A percentile compares a stretch with the other conserved stretches of the same genome.
These are phyloP conservation scores for Neoaliturus tenellus DNA, from an alignment of 2,888 invertebrate species.

Conservation along the genomic window DNA sequence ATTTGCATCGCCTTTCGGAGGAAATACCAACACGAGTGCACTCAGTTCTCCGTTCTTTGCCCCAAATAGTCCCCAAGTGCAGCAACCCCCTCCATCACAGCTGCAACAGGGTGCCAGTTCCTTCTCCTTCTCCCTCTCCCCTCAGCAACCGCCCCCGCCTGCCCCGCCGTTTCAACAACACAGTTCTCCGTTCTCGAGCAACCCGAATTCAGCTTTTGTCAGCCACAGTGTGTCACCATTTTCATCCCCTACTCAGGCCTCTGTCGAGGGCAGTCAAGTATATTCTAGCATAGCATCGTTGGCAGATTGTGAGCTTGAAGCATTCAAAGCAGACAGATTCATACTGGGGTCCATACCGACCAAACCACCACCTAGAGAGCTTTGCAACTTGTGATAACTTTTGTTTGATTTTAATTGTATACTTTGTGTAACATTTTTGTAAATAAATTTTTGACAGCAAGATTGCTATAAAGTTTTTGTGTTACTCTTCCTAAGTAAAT, in stretches of 20 bases:
- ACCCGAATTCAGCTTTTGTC: neutral
- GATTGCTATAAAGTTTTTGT: too few relatives aligned
- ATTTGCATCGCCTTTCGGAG: neutral
- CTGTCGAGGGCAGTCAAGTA: neutral
- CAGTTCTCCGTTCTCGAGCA: neutral
- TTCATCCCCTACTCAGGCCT: neutral
- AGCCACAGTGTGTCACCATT: neutral
- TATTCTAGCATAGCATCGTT: neutral
- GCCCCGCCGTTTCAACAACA: neutral
- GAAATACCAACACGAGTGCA: neutral
- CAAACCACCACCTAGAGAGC: neutral
- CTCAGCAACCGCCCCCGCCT: neutral
- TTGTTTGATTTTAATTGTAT: too few relatives aligned
- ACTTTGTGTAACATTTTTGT: too few relatives aligned
- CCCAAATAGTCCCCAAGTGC: neutral
- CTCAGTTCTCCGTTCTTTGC: neutral
- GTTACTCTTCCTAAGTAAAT: too few relatives aligned
- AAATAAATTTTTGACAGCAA: too few relatives aligned
- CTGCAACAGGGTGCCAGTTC: neutral
- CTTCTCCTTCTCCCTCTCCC: neutral
- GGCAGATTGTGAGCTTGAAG: neutral
- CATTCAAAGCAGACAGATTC: slow-evolving; percentile 20
- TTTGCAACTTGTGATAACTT: slow-evolving; percentile 4
- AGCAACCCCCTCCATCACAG: neutral
- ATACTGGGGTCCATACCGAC: slow-evolving; percentile 13